Evolutionary conservation across 2,888 invertebrate genomes (phyloP).

Genomic region (Neoscelio sp.): DNA sequence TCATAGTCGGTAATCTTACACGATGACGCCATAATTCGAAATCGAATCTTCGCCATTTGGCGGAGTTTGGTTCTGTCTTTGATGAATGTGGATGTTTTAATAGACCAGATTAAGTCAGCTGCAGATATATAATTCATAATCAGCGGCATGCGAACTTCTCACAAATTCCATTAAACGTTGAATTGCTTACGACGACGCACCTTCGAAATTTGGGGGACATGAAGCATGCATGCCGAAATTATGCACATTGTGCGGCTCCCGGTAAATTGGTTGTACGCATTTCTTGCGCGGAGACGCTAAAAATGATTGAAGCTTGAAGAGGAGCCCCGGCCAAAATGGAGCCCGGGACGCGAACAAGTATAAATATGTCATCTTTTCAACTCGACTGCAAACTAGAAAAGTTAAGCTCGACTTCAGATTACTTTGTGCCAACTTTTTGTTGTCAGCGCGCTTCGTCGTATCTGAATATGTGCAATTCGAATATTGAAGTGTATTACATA

Average conservation of each 20-base stretch:
- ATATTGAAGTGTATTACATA: constrained; percentile 59
- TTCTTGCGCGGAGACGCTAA: constrained; percentile 45
- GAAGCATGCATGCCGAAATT: constrained; percentile 50
- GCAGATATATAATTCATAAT: constrained; percentile 68
- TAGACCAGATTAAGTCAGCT: constrained; percentile 63
- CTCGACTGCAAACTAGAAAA: constrained; percentile 64
- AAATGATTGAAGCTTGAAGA: constrained; percentile 58
- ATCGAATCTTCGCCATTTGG: constrained; percentile 44
- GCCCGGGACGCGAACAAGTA: constrained; percentile 46
- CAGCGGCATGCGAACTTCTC: constrained; percentile 57
- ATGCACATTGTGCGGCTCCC: constrained; percentile 59
- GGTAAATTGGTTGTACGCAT: constrained; percentile 57
- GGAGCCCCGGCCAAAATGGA: constrained; percentile 37
- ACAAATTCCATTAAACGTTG: constrained; percentile 67
- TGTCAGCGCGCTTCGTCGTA: constrained; percentile 30
- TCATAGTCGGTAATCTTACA: too few species aligned
- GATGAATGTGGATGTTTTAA: constrained; percentile 65
- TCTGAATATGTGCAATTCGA: constrained; percentile 48
- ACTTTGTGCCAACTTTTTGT: constrained; percentile 63
- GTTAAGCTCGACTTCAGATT: constrained; percentile 60
- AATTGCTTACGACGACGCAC: constrained; percentile 66
- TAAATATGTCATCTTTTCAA: constrained; percentile 64
- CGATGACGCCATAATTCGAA: constrained; percentile 12
- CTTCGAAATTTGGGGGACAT: constrained; percentile 57
- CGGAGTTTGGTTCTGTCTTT: constrained; percentile 54